Evolutionary conservation across 2,113 vertebrate genomes (phyloP).

Genomic region (Ophiodon elongatus): DNA sequence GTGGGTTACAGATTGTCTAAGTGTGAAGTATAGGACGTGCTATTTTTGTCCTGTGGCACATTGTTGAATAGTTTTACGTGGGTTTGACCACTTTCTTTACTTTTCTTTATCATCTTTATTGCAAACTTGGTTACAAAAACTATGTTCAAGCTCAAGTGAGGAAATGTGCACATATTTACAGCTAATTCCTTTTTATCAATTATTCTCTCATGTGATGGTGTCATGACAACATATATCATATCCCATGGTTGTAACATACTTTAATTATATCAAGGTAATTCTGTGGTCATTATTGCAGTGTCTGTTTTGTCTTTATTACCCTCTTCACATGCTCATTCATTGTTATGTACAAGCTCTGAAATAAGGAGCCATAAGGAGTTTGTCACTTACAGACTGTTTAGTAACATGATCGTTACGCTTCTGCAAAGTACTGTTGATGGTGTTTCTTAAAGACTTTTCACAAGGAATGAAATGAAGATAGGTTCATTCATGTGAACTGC

Average conservation of each 20-base stretch:
- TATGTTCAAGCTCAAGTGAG: background rate
- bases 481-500: background rate
- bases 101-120: slow-evolving; percentile 1
- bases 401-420: background rate
- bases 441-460: slow-evolving; percentile 1
- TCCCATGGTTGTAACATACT: background rate
- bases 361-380: background rate
- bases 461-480: background rate
- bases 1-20: background rate
- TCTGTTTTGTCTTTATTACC: background rate
- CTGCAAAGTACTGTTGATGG: background rate
- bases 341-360: background rate
- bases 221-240: background rate
- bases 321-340: background rate
- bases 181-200: background rate
- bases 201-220: background rate
- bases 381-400: background rate
- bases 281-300: background rate
- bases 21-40: background rate
- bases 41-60: slow-evolving; percentile 27
- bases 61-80: slow-evolving; percentile 7
- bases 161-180: background rate
- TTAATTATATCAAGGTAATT: slow-evolving; percentile 12
- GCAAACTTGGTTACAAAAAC: background rate
- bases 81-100: slow-evolving; percentile 5